Conservation (phyloP, 2,113 vertebrate species). For the Strigops habroptila region DNA sequence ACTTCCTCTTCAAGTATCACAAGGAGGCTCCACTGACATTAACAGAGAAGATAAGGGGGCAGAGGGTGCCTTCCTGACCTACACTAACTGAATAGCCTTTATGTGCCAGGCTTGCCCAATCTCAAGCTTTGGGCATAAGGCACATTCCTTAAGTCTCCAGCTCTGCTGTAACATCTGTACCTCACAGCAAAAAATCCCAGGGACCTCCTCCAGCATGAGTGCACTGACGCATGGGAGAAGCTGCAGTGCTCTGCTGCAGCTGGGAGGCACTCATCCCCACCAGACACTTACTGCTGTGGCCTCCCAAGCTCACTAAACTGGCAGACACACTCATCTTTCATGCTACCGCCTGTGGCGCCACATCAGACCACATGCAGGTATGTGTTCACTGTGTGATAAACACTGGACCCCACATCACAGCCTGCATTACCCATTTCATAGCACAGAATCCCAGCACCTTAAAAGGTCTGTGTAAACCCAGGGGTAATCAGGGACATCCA, state of each 20-base stretch:
- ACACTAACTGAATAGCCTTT: not conserved
- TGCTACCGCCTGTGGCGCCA: accelerated
- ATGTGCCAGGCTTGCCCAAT: not conserved
- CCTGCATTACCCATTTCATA: not conserved
- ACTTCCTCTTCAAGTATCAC: not conserved
- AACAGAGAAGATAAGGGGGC: not conserved
- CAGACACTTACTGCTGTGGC: not conserved
- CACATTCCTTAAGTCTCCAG: not conserved
- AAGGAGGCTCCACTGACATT: not conserved
- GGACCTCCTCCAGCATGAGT: not conserved
- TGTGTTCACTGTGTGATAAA: not conserved
- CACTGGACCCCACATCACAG: accelerated
- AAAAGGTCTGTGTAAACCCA: not conserved
- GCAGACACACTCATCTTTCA: not conserved
- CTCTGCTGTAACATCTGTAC: not conserved
- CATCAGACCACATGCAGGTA: not conserved
- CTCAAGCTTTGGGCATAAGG: not conserved
- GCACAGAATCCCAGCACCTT: not conserved
- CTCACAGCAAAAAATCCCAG: not conserved
- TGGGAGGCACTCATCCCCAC: not conserved
- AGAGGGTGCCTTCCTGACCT: not conserved
- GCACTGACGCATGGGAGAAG: not conserved
- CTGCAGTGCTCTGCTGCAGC: not conserved
- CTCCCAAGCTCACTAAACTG: not conserved
- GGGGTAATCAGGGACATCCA: not conserved